Conservation (phyloP, 2,888 invertebrate genomes). For the Anthrax anthrax region DNA sequence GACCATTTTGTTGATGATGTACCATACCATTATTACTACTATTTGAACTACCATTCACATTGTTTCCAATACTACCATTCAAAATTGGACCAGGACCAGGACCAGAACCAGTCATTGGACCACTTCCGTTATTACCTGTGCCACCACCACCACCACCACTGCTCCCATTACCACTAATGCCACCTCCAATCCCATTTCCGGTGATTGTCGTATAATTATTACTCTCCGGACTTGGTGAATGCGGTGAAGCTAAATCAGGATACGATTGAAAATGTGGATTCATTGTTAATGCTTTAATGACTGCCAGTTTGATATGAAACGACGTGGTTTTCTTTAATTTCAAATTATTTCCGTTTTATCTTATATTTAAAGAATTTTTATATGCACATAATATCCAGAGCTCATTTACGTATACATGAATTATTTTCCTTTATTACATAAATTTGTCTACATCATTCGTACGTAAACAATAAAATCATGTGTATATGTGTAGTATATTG, state of each 20-base stretch:
- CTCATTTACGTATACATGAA: too few relatives aligned
- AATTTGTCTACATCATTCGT: too few relatives aligned
- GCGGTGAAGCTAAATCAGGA: constrained; percentile 59
- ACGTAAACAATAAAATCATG: too few relatives aligned
- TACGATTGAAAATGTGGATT: constrained; percentile 54
- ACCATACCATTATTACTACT: constrained; percentile 15
- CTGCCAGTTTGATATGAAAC: too few relatives aligned
- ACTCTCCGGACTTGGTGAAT: constrained; percentile 57
- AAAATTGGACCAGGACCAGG: constrained; percentile 6
- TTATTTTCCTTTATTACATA: too few relatives aligned
- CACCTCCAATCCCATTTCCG: constrained; percentile 18
- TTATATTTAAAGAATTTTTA: too few relatives aligned
- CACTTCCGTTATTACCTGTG: background rate
- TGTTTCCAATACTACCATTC: background rate
- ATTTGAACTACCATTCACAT: background rate
- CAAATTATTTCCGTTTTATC: too few relatives aligned
- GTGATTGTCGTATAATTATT: constrained; percentile 39
- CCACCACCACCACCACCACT: constrained; percentile 4
- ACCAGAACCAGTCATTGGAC: background rate
- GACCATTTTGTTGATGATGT: constrained; percentile 23
- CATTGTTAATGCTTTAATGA: background rate
- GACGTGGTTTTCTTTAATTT: too few relatives aligned
- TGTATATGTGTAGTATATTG: too few relatives aligned
- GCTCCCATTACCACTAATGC: constrained; percentile 1
- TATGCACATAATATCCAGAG: too few relatives aligned